Evolutionary conservation across 1,140 invertebrate genomes (phyloP), one percentile per base, ranked within the genome.

Genomic region (Subanguina moxae): DNA sequence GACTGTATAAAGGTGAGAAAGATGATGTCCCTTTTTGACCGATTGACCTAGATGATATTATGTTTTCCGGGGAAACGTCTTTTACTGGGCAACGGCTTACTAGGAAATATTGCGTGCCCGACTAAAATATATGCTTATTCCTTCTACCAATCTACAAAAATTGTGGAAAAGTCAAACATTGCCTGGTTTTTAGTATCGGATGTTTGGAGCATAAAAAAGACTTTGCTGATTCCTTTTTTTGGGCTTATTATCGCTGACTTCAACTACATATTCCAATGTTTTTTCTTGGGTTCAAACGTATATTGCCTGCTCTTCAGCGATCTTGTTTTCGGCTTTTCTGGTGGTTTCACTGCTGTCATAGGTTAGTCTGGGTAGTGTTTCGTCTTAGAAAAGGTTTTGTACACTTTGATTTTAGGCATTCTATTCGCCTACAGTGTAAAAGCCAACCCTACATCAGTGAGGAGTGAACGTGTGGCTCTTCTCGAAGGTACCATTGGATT

Each of bases 301-400:
- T 78, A 78, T 64, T 78, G 56, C 38, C 62, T 78, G 28, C 28
- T 78, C 38, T 59, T 78, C 42, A 76, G 78, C 48, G 77, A 78
- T 61, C 48, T 78, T 15, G 19, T 78, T 21, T 78, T 78, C 56
- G 78, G 77, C 15, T 52, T 80, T 42, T 71, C 69, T 52, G 77
- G 77, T 25, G 77, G 77, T 30, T 78, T 80, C 52, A 76, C 68
- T 27, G 71, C 77, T 28, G 68, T 78, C 48, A 78, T 78, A 21
- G 72, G 75, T 74, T 17, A 65, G 58, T 62, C 57, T 67, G 11
- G 23, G 3, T 52, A 11, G 1, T 65, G 21, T 67, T 8, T 28
- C 28, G 19, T 57, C 13, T 66, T 66, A 32, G 23, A 64, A 28
- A 65, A 58, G 5, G 65, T 42, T 32, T 65, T 32, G 23, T 28